These are phyloP conservation scores for Mandrillus leucophaeus DNA, from an alignment of 2,113 vertebrate species.

Conservation along the genomic window DNA sequence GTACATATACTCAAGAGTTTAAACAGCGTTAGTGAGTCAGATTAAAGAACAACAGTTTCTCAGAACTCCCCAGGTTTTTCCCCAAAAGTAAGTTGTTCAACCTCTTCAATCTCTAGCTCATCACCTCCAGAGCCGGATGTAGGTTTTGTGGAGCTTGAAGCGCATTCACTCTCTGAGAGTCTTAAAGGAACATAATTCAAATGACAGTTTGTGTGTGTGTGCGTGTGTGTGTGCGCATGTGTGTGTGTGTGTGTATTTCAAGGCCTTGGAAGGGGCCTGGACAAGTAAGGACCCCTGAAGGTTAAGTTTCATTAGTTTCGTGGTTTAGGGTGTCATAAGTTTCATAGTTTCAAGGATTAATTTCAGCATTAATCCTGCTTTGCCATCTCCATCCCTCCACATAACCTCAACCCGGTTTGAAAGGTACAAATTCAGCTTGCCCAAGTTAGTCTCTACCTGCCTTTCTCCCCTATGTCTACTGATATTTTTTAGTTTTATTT, in stretches of 20 bases:
- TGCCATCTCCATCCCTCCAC: background rate
- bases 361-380: background rate
- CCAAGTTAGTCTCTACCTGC: background rate
- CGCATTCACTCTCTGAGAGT: background rate
- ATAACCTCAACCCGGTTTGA: background rate
- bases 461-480: background rate
- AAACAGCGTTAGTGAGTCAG: background rate
- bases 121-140: background rate
- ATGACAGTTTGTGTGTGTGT: no score
- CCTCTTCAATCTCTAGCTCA: background rate
- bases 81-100: background rate
- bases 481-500: background rate
- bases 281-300: background rate
- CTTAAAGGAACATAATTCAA: background rate
- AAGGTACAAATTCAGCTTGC: background rate
- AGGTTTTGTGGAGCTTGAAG: background rate
- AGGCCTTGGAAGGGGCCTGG: background rate
- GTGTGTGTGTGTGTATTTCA: background rate
- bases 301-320: background rate
- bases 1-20: background rate
- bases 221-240: background rate
- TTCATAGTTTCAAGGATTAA: no score
- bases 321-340: background rate
- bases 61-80: background rate
- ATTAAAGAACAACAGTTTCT: background rate